A percentile compares a stretch with the other conserved stretches of the same genome.
These are phyloP conservation scores for Neelides sp. DNA, from an alignment of 1,140 invertebrate genomes.

Conservation along the genomic window DNA sequence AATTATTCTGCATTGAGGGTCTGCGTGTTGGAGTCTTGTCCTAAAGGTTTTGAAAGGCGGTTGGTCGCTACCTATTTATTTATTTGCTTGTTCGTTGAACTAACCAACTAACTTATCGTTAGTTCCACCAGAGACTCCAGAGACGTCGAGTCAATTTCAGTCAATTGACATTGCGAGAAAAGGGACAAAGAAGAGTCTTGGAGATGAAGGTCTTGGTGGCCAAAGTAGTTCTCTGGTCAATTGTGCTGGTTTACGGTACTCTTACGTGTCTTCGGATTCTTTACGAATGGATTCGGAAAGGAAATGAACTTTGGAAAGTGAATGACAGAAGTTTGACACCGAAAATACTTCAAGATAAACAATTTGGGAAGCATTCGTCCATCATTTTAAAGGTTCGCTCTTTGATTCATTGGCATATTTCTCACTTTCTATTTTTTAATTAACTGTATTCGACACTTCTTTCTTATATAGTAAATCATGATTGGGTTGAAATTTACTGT, in stretches of 20 bases:
- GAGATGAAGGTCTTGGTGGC: slow-evolving; percentile 3
- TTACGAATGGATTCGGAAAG: slow-evolving; percentile 9
- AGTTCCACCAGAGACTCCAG: too few relatives aligned
- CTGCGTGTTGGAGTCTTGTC: too few relatives aligned
- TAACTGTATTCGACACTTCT: not conserved
- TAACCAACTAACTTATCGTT: too few relatives aligned
- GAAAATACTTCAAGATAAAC: slow-evolving; percentile 30
- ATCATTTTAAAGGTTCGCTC: slow-evolving; percentile 32
- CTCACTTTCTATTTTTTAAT: not conserved
- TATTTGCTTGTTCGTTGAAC: too few relatives aligned
- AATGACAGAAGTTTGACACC: slow-evolving; percentile 32
- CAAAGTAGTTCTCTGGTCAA: slow-evolving; percentile 4
- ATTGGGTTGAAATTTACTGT: not conserved
- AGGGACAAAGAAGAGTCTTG: too few relatives aligned
- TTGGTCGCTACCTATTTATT: too few relatives aligned
- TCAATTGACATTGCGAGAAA: too few relatives aligned
- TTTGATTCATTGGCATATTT: not conserved
- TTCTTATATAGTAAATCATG: not conserved
- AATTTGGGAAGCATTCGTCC: slow-evolving; percentile 32
- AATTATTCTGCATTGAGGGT: too few relatives aligned
- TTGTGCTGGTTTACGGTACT: slow-evolving; percentile 13
- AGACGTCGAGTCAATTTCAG: too few relatives aligned
- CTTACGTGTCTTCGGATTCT: slow-evolving; percentile 4
- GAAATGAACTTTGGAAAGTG: slow-evolving; percentile 13
- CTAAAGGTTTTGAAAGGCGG: too few relatives aligned